Evolutionary conservation across 2,797 vertebrate genomes (phyloP).

Genomic region (Jordanella pulchra): DNA sequence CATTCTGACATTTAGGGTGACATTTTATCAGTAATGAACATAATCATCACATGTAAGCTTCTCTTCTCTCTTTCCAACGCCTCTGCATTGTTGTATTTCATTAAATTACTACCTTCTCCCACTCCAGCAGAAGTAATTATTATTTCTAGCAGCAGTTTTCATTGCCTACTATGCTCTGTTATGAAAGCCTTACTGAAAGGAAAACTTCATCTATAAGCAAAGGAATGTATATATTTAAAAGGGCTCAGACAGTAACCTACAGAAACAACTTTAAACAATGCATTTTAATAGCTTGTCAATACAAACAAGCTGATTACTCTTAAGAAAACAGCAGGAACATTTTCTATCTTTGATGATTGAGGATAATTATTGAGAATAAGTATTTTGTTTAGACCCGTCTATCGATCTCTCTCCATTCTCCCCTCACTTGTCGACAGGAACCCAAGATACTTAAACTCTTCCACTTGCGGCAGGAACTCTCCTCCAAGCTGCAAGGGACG

Average conservation of each 20-base stretch:
- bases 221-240: not conserved
- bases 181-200: not conserved
- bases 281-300: not conserved
- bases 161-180: not conserved
- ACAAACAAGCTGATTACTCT: not conserved
- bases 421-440: too few relatives aligned
- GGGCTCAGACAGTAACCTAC: not conserved
- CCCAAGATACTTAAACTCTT: too few relatives aligned
- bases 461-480: too few relatives aligned
- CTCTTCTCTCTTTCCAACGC: not conserved
- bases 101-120: not conserved
- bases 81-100: conserved; percentile 1
- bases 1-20: conserved; percentile 8
- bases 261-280: not conserved
- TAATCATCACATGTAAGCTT: not conserved
- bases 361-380: too few relatives aligned
- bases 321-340: not conserved
- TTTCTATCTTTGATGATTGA: too few relatives aligned
- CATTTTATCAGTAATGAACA: not conserved
- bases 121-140: not conserved
- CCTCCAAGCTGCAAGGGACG: too few relatives aligned
- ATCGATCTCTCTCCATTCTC: too few relatives aligned
- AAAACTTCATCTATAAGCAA: not conserved
- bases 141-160: not conserved
- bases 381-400: too few relatives aligned